A percentile compares a stretch with the other conserved stretches of the same genome.
Conservation (phyloP, 2,888 invertebrate species). For the Brenthis ino region DNA sequence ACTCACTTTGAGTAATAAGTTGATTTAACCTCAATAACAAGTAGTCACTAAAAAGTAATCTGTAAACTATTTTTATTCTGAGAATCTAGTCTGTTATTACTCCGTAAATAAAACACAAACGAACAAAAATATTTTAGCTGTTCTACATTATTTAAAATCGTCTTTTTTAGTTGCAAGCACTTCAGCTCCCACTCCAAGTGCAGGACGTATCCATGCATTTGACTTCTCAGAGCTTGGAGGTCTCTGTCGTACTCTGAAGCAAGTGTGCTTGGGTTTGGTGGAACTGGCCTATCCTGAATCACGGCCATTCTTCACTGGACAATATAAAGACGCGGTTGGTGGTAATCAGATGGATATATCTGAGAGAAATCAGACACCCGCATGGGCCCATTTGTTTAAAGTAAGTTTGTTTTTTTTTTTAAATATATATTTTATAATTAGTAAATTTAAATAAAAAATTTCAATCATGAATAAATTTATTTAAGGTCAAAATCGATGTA, state of each 20-base stretch:
- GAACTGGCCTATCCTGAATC: constrained; percentile 93
- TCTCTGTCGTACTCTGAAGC: constrained; percentile 88
- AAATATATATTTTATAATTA: too few species aligned
- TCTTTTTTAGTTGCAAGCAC: constrained; percentile 34
- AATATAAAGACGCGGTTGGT: constrained; percentile 76
- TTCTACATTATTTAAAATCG: constrained; percentile 47
- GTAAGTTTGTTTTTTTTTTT: constrained; percentile 54
- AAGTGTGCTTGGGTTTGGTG: constrained; percentile 91
- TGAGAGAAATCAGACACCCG: constrained; percentile 79
- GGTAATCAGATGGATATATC: constrained; percentile 32
- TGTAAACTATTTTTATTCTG: too few species aligned
- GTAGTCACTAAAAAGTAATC: too few species aligned
- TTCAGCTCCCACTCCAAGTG: constrained; percentile 33
- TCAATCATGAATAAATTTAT: neutral
- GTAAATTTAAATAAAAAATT: neutral
- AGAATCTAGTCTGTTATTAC: too few species aligned
- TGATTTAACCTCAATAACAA: too few species aligned
- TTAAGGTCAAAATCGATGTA: too few species aligned
- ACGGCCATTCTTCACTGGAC: constrained; percentile 83
- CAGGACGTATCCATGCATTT: constrained; percentile 82
- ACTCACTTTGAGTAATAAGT: too few species aligned
- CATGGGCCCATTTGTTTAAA: constrained; percentile 91
- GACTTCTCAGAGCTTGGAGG: constrained; percentile 87
- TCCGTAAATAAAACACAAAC: too few species aligned
- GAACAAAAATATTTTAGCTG: neutral